Evolutionary conservation across 2,797 vertebrate species (phyloP).

Genomic region (Hemibagrus guttatus): DNA sequence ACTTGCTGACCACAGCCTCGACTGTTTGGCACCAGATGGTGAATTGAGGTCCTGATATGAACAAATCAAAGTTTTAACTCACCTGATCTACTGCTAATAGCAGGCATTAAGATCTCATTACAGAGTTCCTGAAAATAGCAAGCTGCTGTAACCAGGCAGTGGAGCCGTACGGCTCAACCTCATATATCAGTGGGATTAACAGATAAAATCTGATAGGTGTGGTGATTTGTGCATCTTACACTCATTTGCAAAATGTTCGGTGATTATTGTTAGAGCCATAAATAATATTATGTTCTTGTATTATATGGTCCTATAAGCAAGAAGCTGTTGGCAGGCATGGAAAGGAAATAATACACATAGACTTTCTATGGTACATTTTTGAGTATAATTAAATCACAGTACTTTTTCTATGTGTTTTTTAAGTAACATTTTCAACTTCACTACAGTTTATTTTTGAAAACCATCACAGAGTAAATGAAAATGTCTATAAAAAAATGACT

Average conservation of each 20-base stretch:
- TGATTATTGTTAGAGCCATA: neutral
- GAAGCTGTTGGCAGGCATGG: neutral
- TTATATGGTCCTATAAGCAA: neutral
- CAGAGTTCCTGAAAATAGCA: constrained; percentile 52
- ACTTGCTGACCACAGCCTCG: neutral
- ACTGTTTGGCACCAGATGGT: constrained; percentile 17
- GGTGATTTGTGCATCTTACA: constrained; percentile 12
- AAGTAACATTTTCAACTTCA: too few species aligned
- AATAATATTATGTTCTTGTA: neutral
- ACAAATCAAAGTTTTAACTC: constrained; percentile 40
- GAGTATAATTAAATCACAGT: too few species aligned
- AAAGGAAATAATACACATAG: neutral
- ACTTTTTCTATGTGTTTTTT: too few species aligned
- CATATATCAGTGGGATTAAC: constrained; percentile 48
- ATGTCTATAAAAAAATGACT: too few species aligned
- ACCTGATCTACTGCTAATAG: constrained; percentile 52
- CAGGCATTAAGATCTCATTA: constrained; percentile 54
- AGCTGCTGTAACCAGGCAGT: constrained; percentile 51
- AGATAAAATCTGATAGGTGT: constrained; percentile 34
- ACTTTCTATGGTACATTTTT: neutral
- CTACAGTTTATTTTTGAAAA: too few species aligned
- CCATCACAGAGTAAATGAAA: too few species aligned
- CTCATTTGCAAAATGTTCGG: constrained; percentile 1
- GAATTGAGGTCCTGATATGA: constrained; percentile 37
- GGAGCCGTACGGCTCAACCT: constrained; percentile 26